Evolutionary conservation across 1,140 invertebrate genomes (phyloP).

Genomic region (Drosophila ficusphila): DNA sequence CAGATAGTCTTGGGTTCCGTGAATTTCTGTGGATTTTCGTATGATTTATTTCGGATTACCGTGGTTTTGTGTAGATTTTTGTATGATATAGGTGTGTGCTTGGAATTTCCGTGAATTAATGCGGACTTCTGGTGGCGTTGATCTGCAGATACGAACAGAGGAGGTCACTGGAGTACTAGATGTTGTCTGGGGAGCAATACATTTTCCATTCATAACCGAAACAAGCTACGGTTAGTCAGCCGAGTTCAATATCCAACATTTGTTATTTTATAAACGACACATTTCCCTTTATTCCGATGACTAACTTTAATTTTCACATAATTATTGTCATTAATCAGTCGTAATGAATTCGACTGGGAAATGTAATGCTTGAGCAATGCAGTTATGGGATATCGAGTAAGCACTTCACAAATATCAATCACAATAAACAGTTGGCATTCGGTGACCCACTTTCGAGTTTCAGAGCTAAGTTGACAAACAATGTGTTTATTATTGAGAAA

Average conservation of each 20-base stretch:
- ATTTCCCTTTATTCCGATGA: too few species aligned
- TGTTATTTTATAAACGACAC: neutral
- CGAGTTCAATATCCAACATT: neutral
- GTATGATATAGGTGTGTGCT: neutral
- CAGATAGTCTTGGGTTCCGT: conserved; percentile 2
- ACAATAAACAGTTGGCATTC: neutral
- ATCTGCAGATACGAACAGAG: neutral
- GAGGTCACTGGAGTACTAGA: neutral
- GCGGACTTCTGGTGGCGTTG: neutral
- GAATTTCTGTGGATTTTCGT: neutral
- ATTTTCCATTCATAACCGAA: neutral
- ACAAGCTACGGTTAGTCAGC: neutral
- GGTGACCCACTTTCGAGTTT: neutral
- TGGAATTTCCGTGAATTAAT: neutral
- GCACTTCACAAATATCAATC: too few species aligned
- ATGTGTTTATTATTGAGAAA: neutral
- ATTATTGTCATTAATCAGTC: neutral
- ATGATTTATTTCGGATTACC: conserved; percentile 17
- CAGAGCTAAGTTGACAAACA: neutral
- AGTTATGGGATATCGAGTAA: too few species aligned
- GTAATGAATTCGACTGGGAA: neutral
- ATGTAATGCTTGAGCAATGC: neutral
- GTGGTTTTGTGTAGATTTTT: neutral
- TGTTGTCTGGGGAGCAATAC: neutral
- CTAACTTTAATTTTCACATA: neutral